Evolutionary conservation across 1,140 invertebrate genomes (phyloP), one percentile per base, ranked within the genome.

Genomic region (Sycobia sp.): DNA sequence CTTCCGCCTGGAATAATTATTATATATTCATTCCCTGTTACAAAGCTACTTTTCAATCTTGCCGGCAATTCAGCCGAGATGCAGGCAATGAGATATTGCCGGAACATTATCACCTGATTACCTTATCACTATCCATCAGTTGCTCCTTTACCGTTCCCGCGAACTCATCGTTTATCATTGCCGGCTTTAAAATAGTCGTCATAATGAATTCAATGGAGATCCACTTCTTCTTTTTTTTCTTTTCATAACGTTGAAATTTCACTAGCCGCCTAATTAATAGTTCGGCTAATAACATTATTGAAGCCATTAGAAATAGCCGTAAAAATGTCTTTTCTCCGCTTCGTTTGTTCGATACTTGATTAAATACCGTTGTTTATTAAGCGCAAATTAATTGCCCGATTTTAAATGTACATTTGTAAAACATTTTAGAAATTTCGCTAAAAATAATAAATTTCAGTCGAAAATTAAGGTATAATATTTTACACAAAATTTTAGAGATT

Each of bases 61-160:
- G 27, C 10, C n/a, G 43, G n/a, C 23, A n/a, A 20, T n/a, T 43
- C 39, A 18, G 39, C 38, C 47, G 14, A 36, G 59, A 62, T 54
- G 16, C 25, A 25, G 53, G 69, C 69, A 62, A 70, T 77, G 74
- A 78, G 71, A 76, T 76, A 78, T 75, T 71, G 72, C 71, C 67
- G 62, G 56, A 69, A 71, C 75, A 77, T 79, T 77, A 78, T 78
- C 75, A 79, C 74, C 75, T 76, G 77, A 78, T 78, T 77, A 77
- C 73, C 69, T 79, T 79, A 79, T 79, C 77, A 77, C 74, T 77
- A 78, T 73, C 71, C 75, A 78, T 79, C 77, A 71, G 70, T 74
- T 73, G 73, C 71, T 76, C 72, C 74, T 74, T 76, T 72, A 67
- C 73, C 69, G 62, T 71, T 60, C 54, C 67, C 69, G 71, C 66